Conservation (phyloP, 1,140 invertebrate genomes). For the Brachionus plicatilis region DNA sequence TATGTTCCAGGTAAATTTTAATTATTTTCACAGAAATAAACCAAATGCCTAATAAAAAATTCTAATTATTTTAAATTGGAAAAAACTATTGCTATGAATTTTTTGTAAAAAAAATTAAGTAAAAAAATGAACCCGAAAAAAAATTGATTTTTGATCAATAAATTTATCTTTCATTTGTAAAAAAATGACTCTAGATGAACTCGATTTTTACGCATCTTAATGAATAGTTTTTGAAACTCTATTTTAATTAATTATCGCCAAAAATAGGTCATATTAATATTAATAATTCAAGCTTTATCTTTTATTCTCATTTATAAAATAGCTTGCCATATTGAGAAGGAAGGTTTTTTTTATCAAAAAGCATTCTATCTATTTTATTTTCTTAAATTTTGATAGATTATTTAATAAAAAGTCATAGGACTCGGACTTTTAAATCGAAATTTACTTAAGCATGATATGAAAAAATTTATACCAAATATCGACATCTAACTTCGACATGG, state of each 20-base stretch:
- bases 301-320: background rate
- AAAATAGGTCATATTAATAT: background rate
- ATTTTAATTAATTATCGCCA: background rate
- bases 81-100: background rate
- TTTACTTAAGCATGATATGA: background rate
- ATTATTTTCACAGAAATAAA: background rate
- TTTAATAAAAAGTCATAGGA: background rate
- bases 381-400: background rate
- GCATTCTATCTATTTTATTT: background rate
- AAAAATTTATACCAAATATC: background rate
- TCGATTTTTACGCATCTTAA: background rate
- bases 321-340: background rate
- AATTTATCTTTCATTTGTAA: background rate
- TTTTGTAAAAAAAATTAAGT: background rate
- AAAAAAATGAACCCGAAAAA: background rate
- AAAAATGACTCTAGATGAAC: background rate
- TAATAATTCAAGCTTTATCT: background rate
- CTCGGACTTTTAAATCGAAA: background rate
- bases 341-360: background rate
- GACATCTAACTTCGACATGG: background rate
- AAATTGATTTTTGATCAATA: background rate
- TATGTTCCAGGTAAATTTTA: background rate
- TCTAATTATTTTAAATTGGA: background rate
- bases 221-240: background rate
- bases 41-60: background rate